These are phyloP conservation scores for Pyrochroa serraticornis DNA, from an alignment of 2,888 invertebrate species.

Conservation along the genomic window DNA sequence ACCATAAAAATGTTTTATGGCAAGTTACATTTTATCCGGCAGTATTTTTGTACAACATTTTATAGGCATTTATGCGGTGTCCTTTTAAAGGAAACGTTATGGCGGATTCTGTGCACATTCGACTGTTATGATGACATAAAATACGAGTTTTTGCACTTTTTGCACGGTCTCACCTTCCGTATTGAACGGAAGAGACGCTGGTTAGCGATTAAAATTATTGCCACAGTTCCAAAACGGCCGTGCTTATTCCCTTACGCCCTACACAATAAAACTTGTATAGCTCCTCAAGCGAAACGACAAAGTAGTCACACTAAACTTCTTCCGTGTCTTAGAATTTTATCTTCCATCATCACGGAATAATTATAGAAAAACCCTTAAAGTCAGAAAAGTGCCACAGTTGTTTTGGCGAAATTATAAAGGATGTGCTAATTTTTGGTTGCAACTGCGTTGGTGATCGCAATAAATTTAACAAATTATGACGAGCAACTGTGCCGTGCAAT, in stretches of 20 bases:
- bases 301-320: constrained; percentile 9
- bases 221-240: neutral
- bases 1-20: constrained; percentile 16
- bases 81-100: constrained; percentile 7
- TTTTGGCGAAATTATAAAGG: too few relatives aligned
- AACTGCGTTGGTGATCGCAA: too few relatives aligned
- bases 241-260: neutral
- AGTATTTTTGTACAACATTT: constrained; percentile 9
- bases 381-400: neutral
- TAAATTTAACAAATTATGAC: too few relatives aligned
- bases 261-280: constrained; percentile 11
- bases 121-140: constrained; percentile 14
- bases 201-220: constrained; percentile 15
- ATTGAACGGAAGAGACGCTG: constrained; percentile 6
- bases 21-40: constrained; percentile 5
- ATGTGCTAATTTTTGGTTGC: too few relatives aligned
- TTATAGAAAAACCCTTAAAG: neutral
- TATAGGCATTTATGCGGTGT: constrained; percentile 17
- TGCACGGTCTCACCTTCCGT: constrained; percentile 3
- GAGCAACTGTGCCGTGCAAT: too few relatives aligned
- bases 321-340: constrained; percentile 1
- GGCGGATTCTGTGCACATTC: constrained; percentile 14
- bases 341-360: constrained; percentile 1
- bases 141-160: constrained; percentile 8
- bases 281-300: constrained; percentile 8